Percentiles rank a stretch among this genome's conserved stretches.
Evolutionary conservation across 2,797 vertebrate genomes (phyloP).

Genomic region (Diplodus sargus): DNA sequence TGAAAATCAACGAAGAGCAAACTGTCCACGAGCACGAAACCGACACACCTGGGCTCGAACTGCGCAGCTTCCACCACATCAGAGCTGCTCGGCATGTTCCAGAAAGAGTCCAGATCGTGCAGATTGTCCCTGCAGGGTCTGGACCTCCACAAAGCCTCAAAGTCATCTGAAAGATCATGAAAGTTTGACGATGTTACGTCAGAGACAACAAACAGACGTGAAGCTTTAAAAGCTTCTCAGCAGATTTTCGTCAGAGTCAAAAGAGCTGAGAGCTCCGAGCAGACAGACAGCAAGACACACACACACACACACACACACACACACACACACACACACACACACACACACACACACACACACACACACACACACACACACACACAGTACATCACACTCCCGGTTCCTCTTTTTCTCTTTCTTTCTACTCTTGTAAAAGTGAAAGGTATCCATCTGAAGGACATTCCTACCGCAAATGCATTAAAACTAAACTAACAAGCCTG

Average conservation of each 20-base stretch:
- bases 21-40: not conserved
- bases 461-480: too few relatives aligned
- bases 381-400: too few relatives aligned
- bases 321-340: too few relatives aligned
- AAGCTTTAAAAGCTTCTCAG: constrained; percentile 32
- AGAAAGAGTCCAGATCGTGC: not conserved
- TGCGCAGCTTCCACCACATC: not conserved
- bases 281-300: not conserved
- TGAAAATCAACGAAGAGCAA: not conserved
- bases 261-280: constrained; percentile 7
- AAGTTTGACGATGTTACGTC: constrained; percentile 3
- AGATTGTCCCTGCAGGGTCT: constrained; percentile 2
- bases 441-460: too few relatives aligned
- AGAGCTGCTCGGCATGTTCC: constrained; percentile 2
- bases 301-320: not conserved
- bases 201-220: not conserved
- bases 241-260: constrained; percentile 35
- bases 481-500: too few relatives aligned
- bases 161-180: constrained; percentile 4
- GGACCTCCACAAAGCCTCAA: constrained; percentile 1
- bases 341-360: too few relatives aligned
- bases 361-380: too few relatives aligned
- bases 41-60: not conserved
- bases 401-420: too few relatives aligned
- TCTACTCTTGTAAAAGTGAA: too few relatives aligned